A percentile compares a stretch with the other conserved stretches of the same genome.
phyloP scores from a whole-genome alignment of 2,888 invertebrate species.

The Ryuthela nishihirai region DNA sequence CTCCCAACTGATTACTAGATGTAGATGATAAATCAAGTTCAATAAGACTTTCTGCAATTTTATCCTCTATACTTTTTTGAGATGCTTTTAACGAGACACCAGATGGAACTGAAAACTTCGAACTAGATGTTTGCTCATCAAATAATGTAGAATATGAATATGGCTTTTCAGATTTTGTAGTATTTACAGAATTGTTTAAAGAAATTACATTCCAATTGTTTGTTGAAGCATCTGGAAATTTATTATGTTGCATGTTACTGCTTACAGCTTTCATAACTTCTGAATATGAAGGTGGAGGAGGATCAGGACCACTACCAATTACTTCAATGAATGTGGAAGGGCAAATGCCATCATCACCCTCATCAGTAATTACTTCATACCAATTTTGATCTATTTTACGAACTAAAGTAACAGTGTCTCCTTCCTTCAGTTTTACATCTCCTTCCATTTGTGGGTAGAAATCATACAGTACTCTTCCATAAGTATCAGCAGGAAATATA shows the following conservation, averaged over 20 bases:
- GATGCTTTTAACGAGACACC: too few species aligned
- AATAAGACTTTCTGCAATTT: slow-evolving; percentile 7
- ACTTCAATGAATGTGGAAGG: slow-evolving; percentile 48
- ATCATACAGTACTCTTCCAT: slow-evolving; percentile 50
- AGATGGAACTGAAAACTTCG: too few species aligned
- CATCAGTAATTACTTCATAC: slow-evolving; percentile 49
- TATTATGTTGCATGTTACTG: slow-evolving; percentile 3
- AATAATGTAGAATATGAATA: slow-evolving; percentile 11
- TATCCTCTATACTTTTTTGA: slow-evolving; percentile 6
- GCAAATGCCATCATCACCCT: slow-evolving; percentile 49
- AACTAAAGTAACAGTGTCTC: slow-evolving; percentile 51
- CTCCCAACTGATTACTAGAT: too few species aligned
- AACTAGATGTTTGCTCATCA: slow-evolving; percentile 1
- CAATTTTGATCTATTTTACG: slow-evolving; percentile 50
- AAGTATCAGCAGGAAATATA: slow-evolving; percentile 42
- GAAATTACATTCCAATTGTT: too few species aligned
- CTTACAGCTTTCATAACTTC: slow-evolving; percentile 19
- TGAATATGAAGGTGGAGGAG: slow-evolving; percentile 23
- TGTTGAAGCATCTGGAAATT: too few species aligned
- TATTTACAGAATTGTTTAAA: background rate
- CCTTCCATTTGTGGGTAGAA: slow-evolving; percentile 48
- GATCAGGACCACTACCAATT: slow-evolving; percentile 21
- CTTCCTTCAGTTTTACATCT: slow-evolving; percentile 49
- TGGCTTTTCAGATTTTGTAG: background rate
- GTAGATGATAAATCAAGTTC: slow-evolving; percentile 11